Conservation (phyloP, 2,113 vertebrate genomes). For the Hippocampus barbouri region DNA sequence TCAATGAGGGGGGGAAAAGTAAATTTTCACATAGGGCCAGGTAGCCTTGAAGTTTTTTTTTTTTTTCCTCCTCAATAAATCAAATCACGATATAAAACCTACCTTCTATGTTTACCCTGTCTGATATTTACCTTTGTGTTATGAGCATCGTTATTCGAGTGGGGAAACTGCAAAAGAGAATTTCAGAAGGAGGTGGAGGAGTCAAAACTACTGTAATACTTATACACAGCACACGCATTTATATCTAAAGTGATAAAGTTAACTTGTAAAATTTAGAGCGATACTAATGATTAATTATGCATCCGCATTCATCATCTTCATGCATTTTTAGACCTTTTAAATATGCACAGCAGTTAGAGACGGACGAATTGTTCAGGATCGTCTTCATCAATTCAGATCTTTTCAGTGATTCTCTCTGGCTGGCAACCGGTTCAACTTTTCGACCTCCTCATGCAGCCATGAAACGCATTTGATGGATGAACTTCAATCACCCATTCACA, state of each 20-base stretch:
- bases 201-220: too few species aligned
- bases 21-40: too few species aligned
- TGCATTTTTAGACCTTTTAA: background rate
- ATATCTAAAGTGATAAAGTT: background rate
- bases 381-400: background rate
- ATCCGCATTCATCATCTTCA: background rate
- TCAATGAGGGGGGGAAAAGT: too few species aligned
- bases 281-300: too few species aligned
- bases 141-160: too few species aligned
- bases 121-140: too few species aligned
- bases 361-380: background rate
- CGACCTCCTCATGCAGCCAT: slow-evolving; percentile 10
- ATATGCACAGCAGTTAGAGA: background rate
- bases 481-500: slow-evolving; percentile 40
- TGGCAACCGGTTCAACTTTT: slow-evolving; percentile 16
- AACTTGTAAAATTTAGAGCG: background rate
- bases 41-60: too few species aligned
- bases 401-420: background rate
- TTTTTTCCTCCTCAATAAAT: too few species aligned
- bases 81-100: too few species aligned
- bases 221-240: background rate
- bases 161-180: too few species aligned
- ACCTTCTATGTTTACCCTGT: too few species aligned
- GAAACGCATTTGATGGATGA: slow-evolving; percentile 38
- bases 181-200: too few species aligned